Base-by-base conservation (phyloP, 2,113 vertebrate genomes). In the Eclectus roratus region DNA sequence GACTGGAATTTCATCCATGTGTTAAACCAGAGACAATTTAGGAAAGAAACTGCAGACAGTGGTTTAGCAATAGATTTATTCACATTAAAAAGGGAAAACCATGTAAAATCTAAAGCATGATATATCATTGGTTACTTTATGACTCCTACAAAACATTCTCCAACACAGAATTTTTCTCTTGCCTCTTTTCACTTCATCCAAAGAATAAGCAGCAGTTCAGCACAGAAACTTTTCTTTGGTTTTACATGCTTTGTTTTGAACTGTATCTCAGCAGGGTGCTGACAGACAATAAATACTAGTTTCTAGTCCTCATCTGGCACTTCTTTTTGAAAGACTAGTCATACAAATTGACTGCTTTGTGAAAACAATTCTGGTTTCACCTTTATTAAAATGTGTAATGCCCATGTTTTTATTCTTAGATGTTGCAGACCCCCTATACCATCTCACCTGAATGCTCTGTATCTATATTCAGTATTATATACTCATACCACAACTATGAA, bases 1-100 rank as follows among this genome's bases (percentile, higher is more conserved):
- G 11, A 84, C 97, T 92, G 93, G 93, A 95, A 97, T 96, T 97
- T 88, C 95, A 95, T 64, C 95, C 94, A 46, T 6, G 58, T 80
- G 58, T 61, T n/a, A 39, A 88, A 80, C 43, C 88, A 88, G 49
- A 78, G 65, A 52, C 21, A 50, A 21, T 61, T 83, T 41, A 77
- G 60, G 64, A 73, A 41, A 94, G 69, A 92, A 71, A 68, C 7
- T n/a, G 24, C 65, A 43, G 46, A 39, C 21, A 9, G 7, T 33
- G 79, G 71, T 65, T 90, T 47, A 94, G 76, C 61, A 17, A 65
- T 44, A 66, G 89, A 94, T 91, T 88, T 80, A 73, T 85, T 95
- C 92, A 91, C 53, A 69, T 69, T 89, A 37, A 89, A 85, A 93
- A 94, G 88, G 74, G 53, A 78, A 84, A 69, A 66, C 18, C 49